Evolutionary conservation across 1,140 invertebrate species (phyloP).

Genomic region (Ips typographus): DNA sequence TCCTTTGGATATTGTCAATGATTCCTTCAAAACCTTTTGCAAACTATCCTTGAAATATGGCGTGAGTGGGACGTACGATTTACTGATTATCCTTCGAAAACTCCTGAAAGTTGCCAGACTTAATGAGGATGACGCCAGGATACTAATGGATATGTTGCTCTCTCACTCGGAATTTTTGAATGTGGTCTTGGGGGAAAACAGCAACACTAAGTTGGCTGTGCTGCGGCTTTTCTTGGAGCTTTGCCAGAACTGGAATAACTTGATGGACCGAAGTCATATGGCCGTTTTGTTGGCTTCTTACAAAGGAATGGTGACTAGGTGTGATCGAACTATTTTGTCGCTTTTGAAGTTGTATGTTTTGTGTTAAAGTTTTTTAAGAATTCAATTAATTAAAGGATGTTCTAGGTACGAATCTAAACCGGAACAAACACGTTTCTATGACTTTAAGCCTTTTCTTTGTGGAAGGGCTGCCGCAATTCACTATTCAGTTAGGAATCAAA

Average conservation of each 20-base stretch:
- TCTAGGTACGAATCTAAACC: constrained; percentile 42
- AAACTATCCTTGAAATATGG: constrained; percentile 65
- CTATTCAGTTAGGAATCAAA: constrained; percentile 65
- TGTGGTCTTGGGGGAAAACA: constrained; percentile 59
- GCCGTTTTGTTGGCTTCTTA: constrained; percentile 73
- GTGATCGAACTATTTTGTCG: constrained; percentile 53
- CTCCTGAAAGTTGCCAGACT: constrained; percentile 56
- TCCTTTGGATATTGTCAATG: constrained; percentile 49
- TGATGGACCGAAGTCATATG: constrained; percentile 65
- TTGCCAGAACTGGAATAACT: constrained; percentile 59
- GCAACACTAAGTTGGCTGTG: constrained; percentile 60
- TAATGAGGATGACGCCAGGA: constrained; percentile 57
- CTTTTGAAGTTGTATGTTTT: constrained; percentile 47
- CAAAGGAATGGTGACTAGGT: constrained; percentile 63
- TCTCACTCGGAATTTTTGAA: constrained; percentile 74
- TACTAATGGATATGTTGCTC: constrained; percentile 71
- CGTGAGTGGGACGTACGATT: constrained; percentile 56
- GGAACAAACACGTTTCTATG: constrained; percentile 52
- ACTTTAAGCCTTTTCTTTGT: constrained; percentile 78
- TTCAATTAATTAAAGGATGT: constrained; percentile 8
- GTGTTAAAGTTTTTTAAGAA: not conserved
- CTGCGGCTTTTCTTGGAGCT: constrained; percentile 63
- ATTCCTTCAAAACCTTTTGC: constrained; percentile 66
- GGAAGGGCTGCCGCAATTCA: constrained; percentile 73
- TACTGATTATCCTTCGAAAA: constrained; percentile 59